Conservation (phyloP, 2,888 invertebrate genomes). For the Stomorhina lunata region DNA sequence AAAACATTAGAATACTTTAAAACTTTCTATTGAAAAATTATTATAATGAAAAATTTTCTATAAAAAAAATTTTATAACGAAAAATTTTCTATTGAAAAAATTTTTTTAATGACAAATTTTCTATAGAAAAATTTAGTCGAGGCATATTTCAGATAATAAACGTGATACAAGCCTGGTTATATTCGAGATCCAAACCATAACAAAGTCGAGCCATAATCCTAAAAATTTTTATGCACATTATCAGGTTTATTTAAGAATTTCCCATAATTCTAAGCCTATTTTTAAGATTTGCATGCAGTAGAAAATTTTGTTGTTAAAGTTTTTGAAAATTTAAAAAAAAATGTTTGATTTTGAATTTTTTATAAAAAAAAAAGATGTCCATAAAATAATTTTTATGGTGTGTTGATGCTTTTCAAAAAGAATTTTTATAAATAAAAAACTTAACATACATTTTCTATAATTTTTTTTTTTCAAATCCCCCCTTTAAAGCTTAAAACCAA, state of each 20-base stretch:
- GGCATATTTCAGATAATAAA: too few relatives aligned
- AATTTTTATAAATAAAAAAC: too few relatives aligned
- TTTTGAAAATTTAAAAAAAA: not conserved
- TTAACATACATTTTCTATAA: not conserved
- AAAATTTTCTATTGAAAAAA: too few relatives aligned
- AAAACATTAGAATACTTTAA: too few relatives aligned
- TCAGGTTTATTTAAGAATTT: not conserved
- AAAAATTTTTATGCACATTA: slow-evolving; percentile 48
- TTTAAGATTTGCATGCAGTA: slow-evolving; percentile 36
- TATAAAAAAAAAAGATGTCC: not conserved
- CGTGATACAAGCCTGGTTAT: too few relatives aligned
- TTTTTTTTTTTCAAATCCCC: not conserved
- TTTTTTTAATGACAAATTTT: too few relatives aligned
- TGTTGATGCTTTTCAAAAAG: slow-evolving; percentile 5
- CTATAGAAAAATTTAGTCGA: too few relatives aligned
- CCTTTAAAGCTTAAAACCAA: slow-evolving; percentile 16
- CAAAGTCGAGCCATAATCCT: too few relatives aligned
- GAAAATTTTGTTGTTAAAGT: not conserved
- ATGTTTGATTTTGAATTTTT: not conserved
- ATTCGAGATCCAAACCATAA: too few relatives aligned
- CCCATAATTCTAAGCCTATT: not conserved
- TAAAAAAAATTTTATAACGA: too few relatives aligned
- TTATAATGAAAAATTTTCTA: too few relatives aligned
- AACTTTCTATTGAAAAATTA: too few relatives aligned
- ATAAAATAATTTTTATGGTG: not conserved